phyloP scores from a whole-genome alignment of 1,140 invertebrate genomes.

The silkworm (Bombyx mori) region DNA sequence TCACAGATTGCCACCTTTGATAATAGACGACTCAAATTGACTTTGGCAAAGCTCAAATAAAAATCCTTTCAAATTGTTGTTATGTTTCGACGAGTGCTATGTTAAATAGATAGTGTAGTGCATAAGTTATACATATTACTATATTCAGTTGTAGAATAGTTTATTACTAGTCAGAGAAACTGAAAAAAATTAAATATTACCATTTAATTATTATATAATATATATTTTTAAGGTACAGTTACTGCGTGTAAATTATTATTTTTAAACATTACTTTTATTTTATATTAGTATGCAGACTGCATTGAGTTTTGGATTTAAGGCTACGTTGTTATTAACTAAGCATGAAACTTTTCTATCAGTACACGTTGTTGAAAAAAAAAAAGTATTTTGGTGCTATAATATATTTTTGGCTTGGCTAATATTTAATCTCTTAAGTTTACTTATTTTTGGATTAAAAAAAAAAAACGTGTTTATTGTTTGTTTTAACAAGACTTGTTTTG shows the following conservation, averaged over 20 bases:
- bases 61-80: slow-evolving; percentile 18
- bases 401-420: slow-evolving; percentile 66
- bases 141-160: slow-evolving; percentile 50
- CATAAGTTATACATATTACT: slow-evolving; percentile 17
- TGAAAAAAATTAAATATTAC: slow-evolving; percentile 62
- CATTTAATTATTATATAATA: slow-evolving; percentile 63
- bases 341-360: slow-evolving; percentile 65
- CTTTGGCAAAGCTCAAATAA: slow-evolving; percentile 65
- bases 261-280: slow-evolving; percentile 42
- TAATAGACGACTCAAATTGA: slow-evolving; percentile 15
- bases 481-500: slow-evolving; percentile 18
- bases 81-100: slow-evolving; percentile 57
- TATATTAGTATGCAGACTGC: slow-evolving; percentile 37
- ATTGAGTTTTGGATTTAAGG: slow-evolving; percentile 25
- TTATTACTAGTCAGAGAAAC: slow-evolving; percentile 68
- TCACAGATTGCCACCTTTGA: no score
- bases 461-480: slow-evolving; percentile 25
- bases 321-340: slow-evolving; percentile 15
- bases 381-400: slow-evolving; percentile 62
- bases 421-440: slow-evolving; percentile 37
- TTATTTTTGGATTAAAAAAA: neutral
- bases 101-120: slow-evolving; percentile 49
- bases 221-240: slow-evolving; percentile 46
- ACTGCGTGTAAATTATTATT: slow-evolving; percentile 57
- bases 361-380: slow-evolving; percentile 30